phyloP scores from a whole-genome alignment of 2,113 vertebrate genomes.

The Platysteira castanea region DNA sequence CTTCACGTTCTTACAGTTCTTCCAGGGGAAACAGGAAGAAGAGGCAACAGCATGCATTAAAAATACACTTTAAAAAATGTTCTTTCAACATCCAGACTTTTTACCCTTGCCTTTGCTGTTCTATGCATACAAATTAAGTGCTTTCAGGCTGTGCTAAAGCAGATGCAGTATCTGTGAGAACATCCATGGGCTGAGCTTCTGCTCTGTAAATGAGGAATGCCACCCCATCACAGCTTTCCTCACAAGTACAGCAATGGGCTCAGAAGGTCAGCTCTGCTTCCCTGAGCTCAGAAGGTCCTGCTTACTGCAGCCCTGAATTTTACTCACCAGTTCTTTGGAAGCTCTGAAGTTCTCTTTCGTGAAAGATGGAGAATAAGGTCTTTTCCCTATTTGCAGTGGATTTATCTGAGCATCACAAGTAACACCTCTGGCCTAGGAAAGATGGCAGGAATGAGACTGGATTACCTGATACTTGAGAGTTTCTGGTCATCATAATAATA shows the following conservation, averaged over 20 bases:
- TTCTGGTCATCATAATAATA: background rate
- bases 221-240: background rate
- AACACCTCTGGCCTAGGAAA: constrained; percentile 75
- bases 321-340: constrained; percentile 77
- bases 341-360: constrained; percentile 77
- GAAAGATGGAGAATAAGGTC: constrained; percentile 70
- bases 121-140: background rate
- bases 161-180: background rate
- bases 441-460: background rate
- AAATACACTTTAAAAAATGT: background rate
- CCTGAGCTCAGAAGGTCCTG: background rate
- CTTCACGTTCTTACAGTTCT: constrained; percentile 82
- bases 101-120: background rate
- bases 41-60: background rate
- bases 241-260: background rate
- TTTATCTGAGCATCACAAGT: constrained; percentile 78
- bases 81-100: background rate
- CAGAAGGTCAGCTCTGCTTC: background rate
- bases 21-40: background rate
- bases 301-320: background rate
- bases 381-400: constrained; percentile 76
- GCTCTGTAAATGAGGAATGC: background rate
- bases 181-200: background rate
- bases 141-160: background rate
- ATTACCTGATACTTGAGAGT: background rate